These are phyloP conservation scores for Solenopsis fugax DNA, from an alignment of 1,140 invertebrate species.

Conservation along the genomic window DNA sequence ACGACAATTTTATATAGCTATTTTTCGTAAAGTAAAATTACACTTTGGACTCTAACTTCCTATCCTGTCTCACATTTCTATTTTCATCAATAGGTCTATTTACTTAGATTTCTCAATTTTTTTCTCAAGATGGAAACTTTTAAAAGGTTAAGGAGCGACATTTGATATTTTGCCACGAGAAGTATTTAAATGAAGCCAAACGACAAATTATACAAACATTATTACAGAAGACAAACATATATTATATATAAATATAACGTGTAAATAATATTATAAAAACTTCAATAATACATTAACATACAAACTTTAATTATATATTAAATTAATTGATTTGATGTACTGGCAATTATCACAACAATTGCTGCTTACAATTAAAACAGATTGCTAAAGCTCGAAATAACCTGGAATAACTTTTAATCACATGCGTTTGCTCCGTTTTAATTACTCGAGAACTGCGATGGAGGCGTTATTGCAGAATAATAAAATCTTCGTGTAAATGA, in stretches of 20 bases:
- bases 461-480: not conserved
- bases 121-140: not conserved
- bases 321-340: not conserved
- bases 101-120: not conserved
- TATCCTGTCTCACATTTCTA: not conserved
- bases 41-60: not conserved
- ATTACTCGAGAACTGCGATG: not conserved
- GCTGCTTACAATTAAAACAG: not conserved
- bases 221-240: not conserved
- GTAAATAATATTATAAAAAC: not conserved
- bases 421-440: not conserved
- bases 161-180: slow-evolving; percentile 9
- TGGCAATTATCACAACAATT: not conserved
- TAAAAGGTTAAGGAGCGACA: not conserved
- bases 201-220: not conserved
- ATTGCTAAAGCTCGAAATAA: slow-evolving; percentile 9
- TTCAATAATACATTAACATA: not conserved
- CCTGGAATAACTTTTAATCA: not conserved
- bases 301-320: not conserved
- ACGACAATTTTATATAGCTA: slow-evolving; percentile 1
- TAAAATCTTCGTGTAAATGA: not conserved
- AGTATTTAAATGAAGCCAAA: not conserved
- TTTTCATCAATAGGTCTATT: not conserved
- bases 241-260: not conserved
- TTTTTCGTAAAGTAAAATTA: not conserved